Evolutionary conservation across 2,888 invertebrate genomes (phyloP), one percentile per base, ranked within the genome.

Genomic region (Leptopilina syphax): DNA sequence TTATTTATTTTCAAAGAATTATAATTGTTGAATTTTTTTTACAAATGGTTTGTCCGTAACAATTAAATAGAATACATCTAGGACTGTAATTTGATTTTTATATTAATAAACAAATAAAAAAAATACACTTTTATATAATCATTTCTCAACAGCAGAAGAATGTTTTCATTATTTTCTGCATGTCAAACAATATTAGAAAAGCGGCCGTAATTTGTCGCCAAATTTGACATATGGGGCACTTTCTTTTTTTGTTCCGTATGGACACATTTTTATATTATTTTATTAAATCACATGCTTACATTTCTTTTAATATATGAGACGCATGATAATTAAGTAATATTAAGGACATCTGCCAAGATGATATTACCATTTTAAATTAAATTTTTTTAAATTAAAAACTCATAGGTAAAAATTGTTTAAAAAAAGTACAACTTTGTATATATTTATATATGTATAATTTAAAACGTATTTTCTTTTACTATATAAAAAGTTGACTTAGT

Each of bases 281-380:
- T 54, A 68, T 81, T 83, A 79, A 81, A 79, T 84, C 81, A 82
- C 83, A 84, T 84, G 79, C 81, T 84, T 80, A 80, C 76, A 77
- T 83, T 85, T 81, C 67, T 68, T 77, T 9, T 77, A 13, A 44
- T 41, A 67, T 41, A 63, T 41, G 79, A 80, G 80, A 78, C 63
- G 24, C 63, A 24, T 8, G 24, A 18, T 24, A 9, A 24, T 63
- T 1, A 63, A 63, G 24, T 24, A 63, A 24, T 63, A 63, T 24
- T 24, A 63, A 63, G 63, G 9, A 63, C 18, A 24, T 24, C 7
- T 24, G 63, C 63, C 63, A 63, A 9, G 18, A 63, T 24, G 24
- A 24, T 76, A 27, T 68, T 77, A 27, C 63, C 54, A 79, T 65
- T 70, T 68, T 50, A 78, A 70, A 78, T 54, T 77, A 44, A 76